Base-by-base conservation (phyloP, 2,797 vertebrate species). In the Amazona ochrocephala region DNA sequence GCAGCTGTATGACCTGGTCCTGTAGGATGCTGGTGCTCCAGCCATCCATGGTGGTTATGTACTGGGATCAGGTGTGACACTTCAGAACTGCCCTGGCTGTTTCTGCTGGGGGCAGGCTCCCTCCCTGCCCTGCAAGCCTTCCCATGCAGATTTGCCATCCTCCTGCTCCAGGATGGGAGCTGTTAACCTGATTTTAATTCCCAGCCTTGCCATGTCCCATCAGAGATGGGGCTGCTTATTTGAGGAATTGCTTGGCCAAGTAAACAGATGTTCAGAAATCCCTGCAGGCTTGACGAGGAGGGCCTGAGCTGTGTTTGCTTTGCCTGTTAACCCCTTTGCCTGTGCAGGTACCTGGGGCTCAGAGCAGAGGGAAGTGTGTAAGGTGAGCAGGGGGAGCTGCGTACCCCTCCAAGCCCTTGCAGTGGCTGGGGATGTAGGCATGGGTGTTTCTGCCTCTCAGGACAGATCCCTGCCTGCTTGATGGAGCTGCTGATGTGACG, bases 231-330 rank as follows among this genome's bases (percentile, higher is more conserved):
- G 62, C 76, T 80, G 89, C 60, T 83, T 87, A 53, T 94, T 94
- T 87, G 91, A 87, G 75, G 56, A 89, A 80, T 67, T 75, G 58
- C 91, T 94, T 93, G 75, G 50, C 70, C 94, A 93, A 95, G 86
- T 78, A 94, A 95, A 93, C 90, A 93, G 80, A 73, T 71, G 75
- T 53, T 84, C 61, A 80, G 89, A 80, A 87, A 91, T 78, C 91
- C 32, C 79, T 66, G 79, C 87, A 75, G 73, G 50, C 45, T 68
- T 84, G 71, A 18, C 29, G 26, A 30, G 68, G 68, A 83, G 72
- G 56, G 75, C 44, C n/a, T 32, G 65, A 44, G 41, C 24, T 0
- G 0, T 56, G 87, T 86, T 92, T 94, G 72, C 75, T 91, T 67
- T 91, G n/a, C 64, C 30, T 56, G 26, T 92, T 92, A 91, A 95